Percentiles rank a stretch among this genome's conserved stretches.
Conservation (phyloP, 2,113 vertebrate species). For the Xenopus borealis region DNA sequence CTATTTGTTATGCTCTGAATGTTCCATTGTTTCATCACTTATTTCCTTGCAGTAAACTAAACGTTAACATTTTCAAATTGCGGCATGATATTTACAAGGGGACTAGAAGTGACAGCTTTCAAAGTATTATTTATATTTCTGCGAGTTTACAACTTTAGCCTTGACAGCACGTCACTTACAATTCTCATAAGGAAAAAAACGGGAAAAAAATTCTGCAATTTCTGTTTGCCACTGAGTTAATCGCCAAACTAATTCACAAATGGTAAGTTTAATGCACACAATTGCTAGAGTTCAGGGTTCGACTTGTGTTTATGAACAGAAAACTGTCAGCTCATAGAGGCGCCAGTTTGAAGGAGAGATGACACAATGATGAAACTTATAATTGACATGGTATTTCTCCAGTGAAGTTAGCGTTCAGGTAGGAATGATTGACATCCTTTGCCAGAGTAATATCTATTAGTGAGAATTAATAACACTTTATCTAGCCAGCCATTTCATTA, state of each 20-base stretch:
- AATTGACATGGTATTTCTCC: slow-evolving; percentile 59
- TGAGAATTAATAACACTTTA: slow-evolving; percentile 71
- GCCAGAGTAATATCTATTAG: slow-evolving; percentile 69
- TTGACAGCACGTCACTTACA: slow-evolving; percentile 73
- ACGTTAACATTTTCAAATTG: slow-evolving; percentile 27
- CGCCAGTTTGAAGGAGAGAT: slow-evolving; percentile 9
- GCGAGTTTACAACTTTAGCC: slow-evolving; percentile 61
- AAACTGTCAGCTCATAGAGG: slow-evolving; percentile 31
- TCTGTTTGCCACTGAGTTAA: slow-evolving; percentile 65
- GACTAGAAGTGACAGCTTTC: slow-evolving; percentile 71
- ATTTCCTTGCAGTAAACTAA: slow-evolving; percentile 22
- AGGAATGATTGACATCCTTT: slow-evolving; percentile 58
- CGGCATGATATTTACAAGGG: slow-evolving; percentile 69
- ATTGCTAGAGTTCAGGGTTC: slow-evolving; percentile 38
- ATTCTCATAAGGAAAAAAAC: slow-evolving; percentile 64
- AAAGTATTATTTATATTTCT: slow-evolving; percentile 70
- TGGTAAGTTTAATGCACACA: slow-evolving; percentile 43
- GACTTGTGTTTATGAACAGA: slow-evolving; percentile 13
- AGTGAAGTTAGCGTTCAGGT: slow-evolving; percentile 52
- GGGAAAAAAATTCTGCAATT: slow-evolving; percentile 63
- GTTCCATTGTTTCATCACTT: neutral
- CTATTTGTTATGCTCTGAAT: neutral
- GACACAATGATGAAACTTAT: slow-evolving; percentile 38
- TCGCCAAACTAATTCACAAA: slow-evolving; percentile 40
- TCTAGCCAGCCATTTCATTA: slow-evolving; percentile 49